Conservation (phyloP, 1,140 invertebrate species). For the Teleogryllus occipitalis region DNA sequence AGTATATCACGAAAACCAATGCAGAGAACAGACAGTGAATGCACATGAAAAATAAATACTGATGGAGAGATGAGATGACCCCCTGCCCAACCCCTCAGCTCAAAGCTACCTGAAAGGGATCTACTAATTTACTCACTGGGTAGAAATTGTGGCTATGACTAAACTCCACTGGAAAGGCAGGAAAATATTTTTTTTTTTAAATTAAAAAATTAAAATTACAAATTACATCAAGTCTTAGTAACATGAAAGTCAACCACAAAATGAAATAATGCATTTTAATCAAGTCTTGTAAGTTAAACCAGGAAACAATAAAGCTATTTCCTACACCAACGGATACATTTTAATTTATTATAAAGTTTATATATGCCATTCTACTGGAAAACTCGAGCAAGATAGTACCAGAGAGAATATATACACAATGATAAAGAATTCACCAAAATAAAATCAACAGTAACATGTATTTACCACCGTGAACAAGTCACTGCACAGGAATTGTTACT, state of each 20-base stretch:
- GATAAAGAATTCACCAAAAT: not conserved
- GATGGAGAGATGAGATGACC: not conserved
- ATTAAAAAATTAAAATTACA: not conserved
- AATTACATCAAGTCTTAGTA: not conserved
- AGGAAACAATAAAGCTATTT: not conserved
- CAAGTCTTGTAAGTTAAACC: not conserved
- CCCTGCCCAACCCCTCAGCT: not conserved
- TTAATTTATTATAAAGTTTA: not conserved
- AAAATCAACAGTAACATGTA: not conserved
- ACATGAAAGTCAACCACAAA: not conserved
- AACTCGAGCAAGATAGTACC: not conserved
- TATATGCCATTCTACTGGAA: not conserved
- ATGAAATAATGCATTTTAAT: not conserved
- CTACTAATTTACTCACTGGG: not conserved
- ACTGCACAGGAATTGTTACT: too few relatives aligned
- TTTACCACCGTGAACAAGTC: not conserved
- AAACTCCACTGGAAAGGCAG: not conserved
- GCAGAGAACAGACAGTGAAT: not conserved
- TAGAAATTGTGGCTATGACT: not conserved
- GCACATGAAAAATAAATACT: not conserved
- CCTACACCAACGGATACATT: conserved; percentile 1
- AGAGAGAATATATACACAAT: not conserved
- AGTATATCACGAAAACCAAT: not conserved
- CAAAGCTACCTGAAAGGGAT: not conserved
- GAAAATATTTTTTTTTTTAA: not conserved